Base-by-base conservation (phyloP, 2,113 vertebrate species). In the Myanophis thanlyinensis region DNA sequence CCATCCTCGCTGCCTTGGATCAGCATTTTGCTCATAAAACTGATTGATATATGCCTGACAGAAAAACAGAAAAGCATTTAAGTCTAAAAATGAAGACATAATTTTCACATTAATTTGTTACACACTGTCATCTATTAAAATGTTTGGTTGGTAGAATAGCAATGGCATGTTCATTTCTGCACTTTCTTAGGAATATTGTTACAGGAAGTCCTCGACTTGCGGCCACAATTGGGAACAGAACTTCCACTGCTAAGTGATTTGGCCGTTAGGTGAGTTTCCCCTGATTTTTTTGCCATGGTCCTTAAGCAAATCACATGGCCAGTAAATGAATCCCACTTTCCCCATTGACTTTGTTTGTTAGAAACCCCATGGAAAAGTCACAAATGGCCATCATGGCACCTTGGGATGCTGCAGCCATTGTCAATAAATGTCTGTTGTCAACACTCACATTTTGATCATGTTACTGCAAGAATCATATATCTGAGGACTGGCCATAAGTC, bases 1-100 rank as follows among this genome's bases (percentile, higher is more conserved):
- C 96, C 96, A 97, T 53, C 91, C 94, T 85, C 95, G 96, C 1
- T 96, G 97, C 25, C 93, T 90, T 56, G 95, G 95, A 92, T 97
- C 96, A 92, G 93, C 35, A 67, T 97, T 96, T 95, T 93, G 91
- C 92, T 95, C 67, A 94, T 98, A 98, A 95, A 98, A 98, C 93
- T 96, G 96, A 87, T 95, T 95, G 94, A 98, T 94, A 93, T 98
- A 98, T 0, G 93, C 96, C 97, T 98, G 91, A 35, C 8, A 91
- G n/a, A n/a, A 92, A 94, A 94, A 90, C 91, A 67, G 20, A 56
- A 88, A 95, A 91, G 7, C 9, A 13, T 12, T n/a, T 4, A 23
- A 30, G n/a, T 22, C 11, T 40, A 44, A 40, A 35, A 56, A 22
- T 10, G 54, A 54, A 54, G 44, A 44, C 35, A 40, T 22, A 3